Conservation (phyloP, 2,797 vertebrate species). For the Hemitrygon akajei region DNA sequence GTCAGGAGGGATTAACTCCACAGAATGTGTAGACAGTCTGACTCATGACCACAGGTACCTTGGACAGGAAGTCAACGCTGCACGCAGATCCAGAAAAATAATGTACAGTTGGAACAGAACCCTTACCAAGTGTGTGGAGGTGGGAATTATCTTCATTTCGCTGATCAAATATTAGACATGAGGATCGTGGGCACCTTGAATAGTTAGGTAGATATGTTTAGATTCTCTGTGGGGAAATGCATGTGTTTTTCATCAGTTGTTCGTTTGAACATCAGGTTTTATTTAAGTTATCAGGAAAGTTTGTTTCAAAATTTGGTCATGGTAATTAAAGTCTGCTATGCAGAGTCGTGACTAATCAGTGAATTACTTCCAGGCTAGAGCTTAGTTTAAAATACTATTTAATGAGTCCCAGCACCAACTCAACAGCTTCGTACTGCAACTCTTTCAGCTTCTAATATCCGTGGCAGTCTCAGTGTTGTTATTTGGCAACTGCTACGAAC, state of each 20-base stretch:
- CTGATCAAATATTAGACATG: neutral
- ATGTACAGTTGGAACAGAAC: neutral
- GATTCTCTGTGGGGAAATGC: neutral
- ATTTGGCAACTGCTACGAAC: slow-evolving; percentile 20
- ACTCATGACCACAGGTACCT: neutral
- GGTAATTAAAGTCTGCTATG: slow-evolving; percentile 7
- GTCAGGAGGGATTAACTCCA: neutral
- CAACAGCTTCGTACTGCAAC: neutral
- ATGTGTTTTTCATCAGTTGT: neutral
- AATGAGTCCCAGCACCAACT: slow-evolving; percentile 22
- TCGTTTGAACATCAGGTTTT: neutral
- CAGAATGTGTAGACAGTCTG: no score
- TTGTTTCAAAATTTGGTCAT: neutral
- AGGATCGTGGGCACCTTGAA: neutral
- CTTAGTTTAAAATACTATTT: neutral
- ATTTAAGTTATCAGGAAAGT: neutral
- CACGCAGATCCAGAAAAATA: neutral
- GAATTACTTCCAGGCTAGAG: slow-evolving; percentile 11
- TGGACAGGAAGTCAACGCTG: neutral
- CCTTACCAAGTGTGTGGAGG: neutral
- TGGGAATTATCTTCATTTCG: neutral
- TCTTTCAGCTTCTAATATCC: neutral
- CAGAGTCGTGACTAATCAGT: slow-evolving; percentile 25
- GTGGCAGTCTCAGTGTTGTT: neutral
- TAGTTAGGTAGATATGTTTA: neutral